These are phyloP conservation scores for Macrotrachela quadricornifera DNA, from an alignment of 1,140 invertebrate species.

Conservation along the genomic window DNA sequence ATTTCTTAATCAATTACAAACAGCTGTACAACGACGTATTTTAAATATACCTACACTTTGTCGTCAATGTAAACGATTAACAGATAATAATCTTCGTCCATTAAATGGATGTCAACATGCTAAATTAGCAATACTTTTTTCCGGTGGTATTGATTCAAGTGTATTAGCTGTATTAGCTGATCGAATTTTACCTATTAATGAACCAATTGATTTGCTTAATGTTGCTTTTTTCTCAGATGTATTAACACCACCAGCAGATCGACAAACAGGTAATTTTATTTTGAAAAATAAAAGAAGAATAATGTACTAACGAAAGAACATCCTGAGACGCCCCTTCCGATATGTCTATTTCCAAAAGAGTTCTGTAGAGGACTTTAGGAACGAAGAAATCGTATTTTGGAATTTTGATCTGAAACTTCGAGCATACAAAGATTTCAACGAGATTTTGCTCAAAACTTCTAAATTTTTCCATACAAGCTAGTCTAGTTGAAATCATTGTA, in stretches of 20 bases:
- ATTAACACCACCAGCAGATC: too few relatives aligned
- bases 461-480: too few relatives aligned
- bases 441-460: too few relatives aligned
- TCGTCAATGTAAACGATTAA: background rate
- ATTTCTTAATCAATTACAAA: slow-evolving; percentile 21
- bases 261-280: slow-evolving; percentile 36
- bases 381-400: too few relatives aligned
- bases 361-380: too few relatives aligned
- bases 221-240: slow-evolving; percentile 48
- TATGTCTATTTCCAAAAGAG: too few relatives aligned
- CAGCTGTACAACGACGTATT: slow-evolving; percentile 15
- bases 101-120: slow-evolving; percentile 37
- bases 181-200: slow-evolving; percentile 41
- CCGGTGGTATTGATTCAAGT: slow-evolving; percentile 79
- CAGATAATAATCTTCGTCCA: background rate
- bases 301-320: too few relatives aligned
- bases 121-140: slow-evolving; percentile 66
- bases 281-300: too few relatives aligned
- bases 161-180: slow-evolving; percentile 58
- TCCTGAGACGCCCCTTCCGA: too few relatives aligned
- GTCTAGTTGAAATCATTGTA: too few relatives aligned
- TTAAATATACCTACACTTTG: slow-evolving; percentile 10
- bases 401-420: too few relatives aligned
- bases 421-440: too few relatives aligned
- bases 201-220: slow-evolving; percentile 79